Conservation (phyloP, 2,797 vertebrate genomes). For the Acanthurus lineatus region DNA sequence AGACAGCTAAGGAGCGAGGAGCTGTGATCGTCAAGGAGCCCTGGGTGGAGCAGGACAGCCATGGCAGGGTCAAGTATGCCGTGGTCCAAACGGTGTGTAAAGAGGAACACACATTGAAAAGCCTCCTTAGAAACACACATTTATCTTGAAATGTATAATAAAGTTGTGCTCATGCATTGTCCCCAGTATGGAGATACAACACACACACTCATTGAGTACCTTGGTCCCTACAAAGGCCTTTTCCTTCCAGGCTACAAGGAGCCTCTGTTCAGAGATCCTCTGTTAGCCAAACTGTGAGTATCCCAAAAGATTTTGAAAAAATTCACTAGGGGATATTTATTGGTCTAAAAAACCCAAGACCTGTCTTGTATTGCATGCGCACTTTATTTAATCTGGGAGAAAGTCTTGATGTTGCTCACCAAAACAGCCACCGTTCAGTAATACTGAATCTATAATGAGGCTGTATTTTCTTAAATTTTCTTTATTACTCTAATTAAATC, state of each 20-base stretch:
- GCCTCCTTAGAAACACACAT: background rate
- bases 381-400: no score
- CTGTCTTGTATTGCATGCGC: background rate
- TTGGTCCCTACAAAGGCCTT: conserved; percentile 85
- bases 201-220: conserved; percentile 88
- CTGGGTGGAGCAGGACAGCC: conserved; percentile 88
- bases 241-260: conserved; percentile 87
- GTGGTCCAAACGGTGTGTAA: conserved; percentile 86
- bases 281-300: conserved; percentile 87
- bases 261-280: conserved; percentile 83
- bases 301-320: background rate
- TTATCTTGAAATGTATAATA: conserved; percentile 15
- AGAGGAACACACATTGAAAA: conserved; percentile 22
- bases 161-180: conserved; percentile 46
- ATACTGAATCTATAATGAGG: background rate
- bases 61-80: conserved; percentile 87
- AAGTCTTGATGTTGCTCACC: background rate
- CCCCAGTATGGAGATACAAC: conserved; percentile 89
- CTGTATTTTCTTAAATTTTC: background rate
- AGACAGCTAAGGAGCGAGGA: conserved; percentile 86
- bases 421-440: background rate
- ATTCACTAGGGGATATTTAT: background rate
- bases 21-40: conserved; percentile 85
- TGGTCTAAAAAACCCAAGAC: no score
- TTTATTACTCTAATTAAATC: background rate